Conservation (phyloP, 64 coral and sea anemone species). For the Actinia tenebrosa region DNA sequence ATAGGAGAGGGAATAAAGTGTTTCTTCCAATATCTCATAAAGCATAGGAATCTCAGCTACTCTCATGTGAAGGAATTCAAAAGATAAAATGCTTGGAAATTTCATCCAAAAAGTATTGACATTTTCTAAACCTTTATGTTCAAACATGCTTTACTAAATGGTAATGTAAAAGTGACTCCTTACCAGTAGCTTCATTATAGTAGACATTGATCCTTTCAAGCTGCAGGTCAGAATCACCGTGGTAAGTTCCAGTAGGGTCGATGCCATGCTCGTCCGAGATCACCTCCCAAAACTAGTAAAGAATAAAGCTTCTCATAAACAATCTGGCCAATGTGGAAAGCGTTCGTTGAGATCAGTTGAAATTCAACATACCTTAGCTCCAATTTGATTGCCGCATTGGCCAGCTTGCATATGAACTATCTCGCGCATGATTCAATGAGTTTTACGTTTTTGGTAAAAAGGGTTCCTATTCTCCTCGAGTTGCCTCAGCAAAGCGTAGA, state of each 20-base stretch:
- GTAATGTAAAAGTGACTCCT: not conserved
- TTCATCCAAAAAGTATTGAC: too few relatives aligned
- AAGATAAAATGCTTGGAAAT: too few relatives aligned
- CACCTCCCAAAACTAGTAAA: slow-evolving; percentile 66
- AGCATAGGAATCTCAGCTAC: too few relatives aligned
- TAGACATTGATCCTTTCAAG: slow-evolving; percentile 82
- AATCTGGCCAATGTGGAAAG: not conserved
- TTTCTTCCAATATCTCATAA: too few relatives aligned
- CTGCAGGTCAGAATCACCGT: slow-evolving; percentile 80
- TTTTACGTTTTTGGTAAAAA: too few relatives aligned
- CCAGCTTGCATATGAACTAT: slow-evolving; percentile 79
- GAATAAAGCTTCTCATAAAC: too few relatives aligned
- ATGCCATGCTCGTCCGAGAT: slow-evolving; percentile 76
- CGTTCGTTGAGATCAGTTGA: not conserved
- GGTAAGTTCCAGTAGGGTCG: slow-evolving; percentile 79
- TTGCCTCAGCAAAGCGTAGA: too few relatives aligned
- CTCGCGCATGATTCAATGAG: slow-evolving; percentile 46
- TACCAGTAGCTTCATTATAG: slow-evolving; percentile 82
- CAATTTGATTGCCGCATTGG: slow-evolving; percentile 77
- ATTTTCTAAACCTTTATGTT: too few relatives aligned
- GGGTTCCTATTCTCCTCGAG: too few relatives aligned
- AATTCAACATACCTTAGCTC: slow-evolving; percentile 52
- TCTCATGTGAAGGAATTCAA: too few relatives aligned
- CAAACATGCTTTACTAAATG: too few relatives aligned
- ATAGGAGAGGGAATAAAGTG: too few relatives aligned